A percentile compares a stretch with the other conserved stretches of the same genome.
Conservation (phyloP, 92 coral and sea anemone species). For the Epizoanthus scotinus region DNA sequence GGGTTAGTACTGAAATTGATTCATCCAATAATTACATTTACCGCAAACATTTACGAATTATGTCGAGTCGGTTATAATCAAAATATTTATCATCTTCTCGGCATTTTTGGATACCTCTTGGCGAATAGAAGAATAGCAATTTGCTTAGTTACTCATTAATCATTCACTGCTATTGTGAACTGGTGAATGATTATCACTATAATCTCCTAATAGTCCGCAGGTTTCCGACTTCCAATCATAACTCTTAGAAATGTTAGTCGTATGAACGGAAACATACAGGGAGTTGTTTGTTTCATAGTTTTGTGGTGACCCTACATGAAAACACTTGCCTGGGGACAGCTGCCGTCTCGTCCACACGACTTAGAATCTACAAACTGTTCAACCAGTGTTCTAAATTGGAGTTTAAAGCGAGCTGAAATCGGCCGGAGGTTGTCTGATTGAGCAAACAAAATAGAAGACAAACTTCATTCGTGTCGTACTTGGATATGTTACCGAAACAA, state of each 20-base stretch:
- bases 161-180: constrained; percentile 3
- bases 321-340: neutral
- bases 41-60: neutral
- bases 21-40: constrained; percentile 1
- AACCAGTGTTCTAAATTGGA: neutral
- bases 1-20: neutral
- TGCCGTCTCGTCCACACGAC: neutral
- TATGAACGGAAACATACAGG: neutral
- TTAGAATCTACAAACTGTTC: neutral
- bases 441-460: neutral
- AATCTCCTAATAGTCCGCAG: neutral
- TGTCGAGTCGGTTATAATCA: neutral
- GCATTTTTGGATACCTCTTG: neutral
- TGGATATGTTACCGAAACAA: constrained; percentile 1
- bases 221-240: constrained; percentile 24
- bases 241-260: constrained; percentile 7
- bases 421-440: neutral
- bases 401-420: neutral
- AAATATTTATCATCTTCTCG: constrained; percentile 4
- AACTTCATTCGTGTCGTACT: neutral
- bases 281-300: constrained; percentile 8
- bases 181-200: neutral
- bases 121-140: neutral
- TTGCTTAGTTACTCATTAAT: constrained; percentile 13
- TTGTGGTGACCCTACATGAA: neutral